Evolutionary conservation across 2,888 invertebrate species (phyloP).

Genomic region (Xanthorhoe spadicearia): DNA sequence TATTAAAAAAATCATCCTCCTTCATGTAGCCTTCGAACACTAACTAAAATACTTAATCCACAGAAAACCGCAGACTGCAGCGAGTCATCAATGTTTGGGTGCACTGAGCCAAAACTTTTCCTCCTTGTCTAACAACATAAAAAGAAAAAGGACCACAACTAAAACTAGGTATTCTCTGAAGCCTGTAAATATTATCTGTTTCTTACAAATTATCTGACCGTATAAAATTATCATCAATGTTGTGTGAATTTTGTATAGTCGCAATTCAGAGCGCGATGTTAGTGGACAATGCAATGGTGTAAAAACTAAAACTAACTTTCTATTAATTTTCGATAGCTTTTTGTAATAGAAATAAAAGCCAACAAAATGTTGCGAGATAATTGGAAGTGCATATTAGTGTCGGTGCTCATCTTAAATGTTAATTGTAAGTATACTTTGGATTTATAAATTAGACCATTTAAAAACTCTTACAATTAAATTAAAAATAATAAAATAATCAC

Average conservation of each 20-base stretch:
- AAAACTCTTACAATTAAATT: no score
- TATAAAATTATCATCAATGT: slow-evolving; percentile 50
- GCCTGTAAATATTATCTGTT: slow-evolving; percentile 29
- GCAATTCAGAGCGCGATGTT: slow-evolving; percentile 30
- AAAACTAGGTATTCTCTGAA: not conserved
- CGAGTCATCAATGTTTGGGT: not conserved
- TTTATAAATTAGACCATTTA: no score
- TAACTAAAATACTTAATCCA: no score
- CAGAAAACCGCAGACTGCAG: no score
- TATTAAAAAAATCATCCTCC: no score
- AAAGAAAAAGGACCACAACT: slow-evolving; percentile 4
- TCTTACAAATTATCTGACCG: slow-evolving; percentile 45
- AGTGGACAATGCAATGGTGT: slow-evolving; percentile 22
- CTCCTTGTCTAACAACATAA: not conserved
- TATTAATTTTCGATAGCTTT: not conserved
- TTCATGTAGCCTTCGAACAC: no score
- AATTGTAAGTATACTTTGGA: slow-evolving; percentile 21
- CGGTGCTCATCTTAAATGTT: slow-evolving; percentile 17
- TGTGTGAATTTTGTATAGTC: slow-evolving; percentile 43
- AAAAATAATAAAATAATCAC: no score
- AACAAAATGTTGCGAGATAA: slow-evolving; percentile 17
- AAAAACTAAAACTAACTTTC: not conserved
- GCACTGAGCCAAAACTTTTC: not conserved
- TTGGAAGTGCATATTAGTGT: slow-evolving; percentile 22
- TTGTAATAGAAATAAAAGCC: not conserved